Base-by-base conservation (phyloP, 2,797 vertebrate species). In the Mycteria americana region DNA sequence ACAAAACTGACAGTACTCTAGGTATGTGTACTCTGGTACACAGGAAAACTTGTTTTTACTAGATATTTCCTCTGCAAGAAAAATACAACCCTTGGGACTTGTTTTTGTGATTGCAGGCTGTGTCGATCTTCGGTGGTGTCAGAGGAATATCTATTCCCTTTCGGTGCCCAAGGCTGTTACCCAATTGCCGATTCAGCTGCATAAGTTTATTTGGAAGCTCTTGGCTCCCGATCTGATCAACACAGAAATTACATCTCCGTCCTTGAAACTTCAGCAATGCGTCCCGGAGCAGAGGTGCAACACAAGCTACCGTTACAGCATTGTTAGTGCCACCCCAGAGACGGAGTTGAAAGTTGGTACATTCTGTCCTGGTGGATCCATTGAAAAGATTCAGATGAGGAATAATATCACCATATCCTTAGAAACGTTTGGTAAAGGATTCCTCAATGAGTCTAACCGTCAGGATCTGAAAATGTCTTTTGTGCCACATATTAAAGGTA, bases 341-440 rank as follows among this genome's bases (percentile, higher is more conserved):
- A 90, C 37, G 0, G 88, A 97, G 5, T 85, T 98, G 31, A 83
- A 96, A 28, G 39, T 99, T 1, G 99, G 99, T 25, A 88, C 96
- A 16, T 99, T 99, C 97, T 99, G 99, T 96, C 97, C 95, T 0
- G 92, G 96, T 3, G 99, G 99, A 45, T 90, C 95, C 37, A 98
- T 99, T 73, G 94, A 98, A 93, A 99, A 98, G 87, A 94, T 99
- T 93, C 99, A 99, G 97, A 96, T 99, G 93, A 98, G 98, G 54
- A 95, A 98, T 81, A 99, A 99, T 30, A 35, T 99, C 83, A 98
- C 98, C 0, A 80, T 99, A 97, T 98, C 98, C 4, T 97, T 98
- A 41, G 97, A 48, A 13, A 93, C 90, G 7, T 96, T 79, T 25
- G 81, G 45, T 6, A 92, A 76, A 22, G 59, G 37, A 53, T 97